Base-by-base conservation (phyloP, 2,113 vertebrate genomes). In the Xyrauchen texanus region DNA sequence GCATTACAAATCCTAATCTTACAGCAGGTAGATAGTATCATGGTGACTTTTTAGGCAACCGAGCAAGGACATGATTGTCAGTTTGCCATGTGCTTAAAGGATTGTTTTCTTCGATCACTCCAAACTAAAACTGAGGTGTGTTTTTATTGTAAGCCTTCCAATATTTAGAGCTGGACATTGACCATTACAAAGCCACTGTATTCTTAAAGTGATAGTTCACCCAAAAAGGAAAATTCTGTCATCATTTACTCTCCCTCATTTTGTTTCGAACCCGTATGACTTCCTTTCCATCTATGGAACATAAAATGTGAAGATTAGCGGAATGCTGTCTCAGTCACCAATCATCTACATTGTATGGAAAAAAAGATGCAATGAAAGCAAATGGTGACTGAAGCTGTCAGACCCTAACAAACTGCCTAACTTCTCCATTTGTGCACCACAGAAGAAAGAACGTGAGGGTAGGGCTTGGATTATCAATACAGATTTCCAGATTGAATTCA, bases 81-180 rank as follows among this genome's bases (percentile, higher is more conserved):
- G 15, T 66, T 69, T 77, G 62, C 45, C 74, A 68, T n/a, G 65
- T 60, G 55, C 65, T 80, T 74, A 51, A 47, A 60, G 53, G 66
- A 77, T 81, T n/a, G 8, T 60, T 81, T 71, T 74, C 66, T 69
- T 21, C 6, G 9, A 12, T 61, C 72, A 16, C 51, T 65, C 61
- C 66, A 81, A 57, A 15, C 67, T 65, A 57, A 77, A 67, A 46
- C 44, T 52, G 21, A 52, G 68, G 21, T 63, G 71, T 81, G 70
- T 81, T 81, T 57, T 81, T 68, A 63, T 81, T 81, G 79, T 73
- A 58, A 63, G 55, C 79, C 12, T 76, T 81, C 79, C 79, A 81
- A 67, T 69, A 53, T 80, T 62, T 61, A 7, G 57, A 76, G 57
- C 72, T 76, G 63, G 70, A 74, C 57, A 45, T 75, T 81, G 70